Base-by-base conservation (phyloP, 2,113 vertebrate species). In the Sitta europaea region DNA sequence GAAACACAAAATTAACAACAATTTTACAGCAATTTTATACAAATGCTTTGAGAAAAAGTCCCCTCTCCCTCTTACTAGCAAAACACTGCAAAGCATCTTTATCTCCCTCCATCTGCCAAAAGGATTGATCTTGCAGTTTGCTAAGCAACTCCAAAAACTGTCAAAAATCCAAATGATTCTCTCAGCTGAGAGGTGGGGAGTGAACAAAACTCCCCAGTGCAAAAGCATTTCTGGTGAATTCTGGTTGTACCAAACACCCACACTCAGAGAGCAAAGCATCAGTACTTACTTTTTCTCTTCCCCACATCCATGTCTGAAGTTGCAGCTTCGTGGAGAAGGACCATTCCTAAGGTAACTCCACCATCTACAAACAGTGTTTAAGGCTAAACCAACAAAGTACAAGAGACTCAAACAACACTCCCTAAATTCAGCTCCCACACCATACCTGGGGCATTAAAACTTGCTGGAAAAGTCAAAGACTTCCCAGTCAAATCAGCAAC, bases 331-430 rank as follows among this genome's bases (percentile, higher is more conserved):
- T 99, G 99, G 48, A 99, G 97, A 70, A 99, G 98, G 29, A 99
- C 99, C 94, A 99, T 99, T n/a, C 99, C 99, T 94, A 99, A 97
- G 91, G 99, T 99, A 66, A 99, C 98, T 10, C 98, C 99, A 53
- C 98, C 99, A 98, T 99, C 99, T 99, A 91, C 72, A 21, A 82
- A 86, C 4, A 8, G 28, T 81, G 79, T 95, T 99, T 98, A 99
- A 99, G 98, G 98, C 89, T 43, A 78, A 97, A 97, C 80, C 84
- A 77, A 87, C 59, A 87, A 84, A 88, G 43, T 55, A 42, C 7
- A 62, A 12, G 0, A 11, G 31, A 58, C 43, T 77, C 28, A 36
- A 31, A 65, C 36, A 86, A 85, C 2, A n/a, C 61, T 66, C 51
- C 31, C 3, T 51, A 19, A 86, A 59, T 57, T 83, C 58, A 82